Conservation (phyloP, 2,888 invertebrate species). For the Pollenia griseotomentosa region DNA sequence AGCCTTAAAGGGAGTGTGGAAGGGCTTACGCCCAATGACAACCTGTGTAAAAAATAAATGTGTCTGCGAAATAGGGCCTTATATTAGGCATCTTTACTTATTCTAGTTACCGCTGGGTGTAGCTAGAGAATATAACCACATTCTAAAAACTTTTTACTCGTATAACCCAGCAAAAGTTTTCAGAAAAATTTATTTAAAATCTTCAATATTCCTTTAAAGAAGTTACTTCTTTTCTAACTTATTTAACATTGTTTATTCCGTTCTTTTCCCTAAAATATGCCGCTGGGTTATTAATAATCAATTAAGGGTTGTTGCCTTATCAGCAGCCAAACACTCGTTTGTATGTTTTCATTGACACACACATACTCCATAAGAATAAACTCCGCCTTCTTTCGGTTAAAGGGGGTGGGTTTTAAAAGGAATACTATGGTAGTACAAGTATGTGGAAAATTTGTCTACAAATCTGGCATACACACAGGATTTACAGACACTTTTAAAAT, state of each 20-base stretch:
- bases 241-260: neutral
- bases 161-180: too few relatives aligned
- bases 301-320: slow-evolving; percentile 71
- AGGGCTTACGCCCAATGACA: too few relatives aligned
- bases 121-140: too few relatives aligned
- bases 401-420: slow-evolving; percentile 49
- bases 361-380: slow-evolving; percentile 39
- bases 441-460: slow-evolving; percentile 49
- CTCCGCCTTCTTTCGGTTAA: slow-evolving; percentile 69
- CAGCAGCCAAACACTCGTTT: slow-evolving; percentile 66
- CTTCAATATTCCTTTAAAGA: neutral
- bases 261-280: neutral
- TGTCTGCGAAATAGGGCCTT: too few relatives aligned
- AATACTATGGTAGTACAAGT: slow-evolving; percentile 22
- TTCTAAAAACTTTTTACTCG: too few relatives aligned
- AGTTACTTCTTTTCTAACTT: neutral
- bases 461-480: slow-evolving; percentile 53
- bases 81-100: too few relatives aligned
- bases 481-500: slow-evolving; percentile 64
- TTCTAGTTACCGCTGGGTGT: too few relatives aligned
- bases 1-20: too few relatives aligned
- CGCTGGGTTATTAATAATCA: slow-evolving; percentile 17
- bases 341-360: slow-evolving; percentile 2
- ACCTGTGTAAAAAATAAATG: too few relatives aligned
- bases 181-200: neutral